A percentile compares a stretch with the other conserved stretches of the same genome.
Conservation (phyloP, 1,140 invertebrate genomes). For the Heliconius himera region DNA sequence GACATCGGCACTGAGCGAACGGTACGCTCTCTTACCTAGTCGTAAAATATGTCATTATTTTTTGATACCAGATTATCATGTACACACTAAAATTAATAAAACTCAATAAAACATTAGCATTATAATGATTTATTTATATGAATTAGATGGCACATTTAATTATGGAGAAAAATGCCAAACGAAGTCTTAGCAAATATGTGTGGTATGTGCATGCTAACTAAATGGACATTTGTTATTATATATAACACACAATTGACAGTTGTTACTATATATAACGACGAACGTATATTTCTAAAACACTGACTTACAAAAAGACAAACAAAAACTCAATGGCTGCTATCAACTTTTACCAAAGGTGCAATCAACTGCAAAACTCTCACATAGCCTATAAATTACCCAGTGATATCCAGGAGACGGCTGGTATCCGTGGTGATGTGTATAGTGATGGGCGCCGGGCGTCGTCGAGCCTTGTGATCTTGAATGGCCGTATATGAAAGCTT, state of each 20-base stretch:
- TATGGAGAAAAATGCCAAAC: background rate
- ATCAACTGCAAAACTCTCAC: conserved; percentile 65
- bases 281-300: conserved; percentile 36
- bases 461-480: conserved; percentile 78
- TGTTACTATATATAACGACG: conserved; percentile 19
- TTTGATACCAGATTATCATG: conserved; percentile 23
- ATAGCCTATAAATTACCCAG: conserved; percentile 77
- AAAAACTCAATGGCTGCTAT: conserved; percentile 57
- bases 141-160: background rate
- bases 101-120: conserved; percentile 27
- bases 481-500: conserved; percentile 81
- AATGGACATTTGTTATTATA: conserved; percentile 32
- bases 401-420: conserved; percentile 77
- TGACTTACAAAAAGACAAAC: conserved; percentile 52
- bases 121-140: conserved; percentile 15
- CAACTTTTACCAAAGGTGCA: conserved; percentile 57
- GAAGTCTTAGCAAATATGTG: conserved; percentile 30
- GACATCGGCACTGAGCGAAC: conserved; percentile 93
- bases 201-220: conserved; percentile 38
- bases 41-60: conserved; percentile 38
- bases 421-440: conserved; percentile 77
- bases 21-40: conserved; percentile 94
- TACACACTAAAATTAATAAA: background rate
- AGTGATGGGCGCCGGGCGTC: conserved; percentile 74
- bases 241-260: conserved; percentile 26